A percentile compares a stretch with the other conserved stretches of the same genome.
These are phyloP conservation scores for Camelus dromedarius DNA, from an alignment of 2,113 vertebrate species.

Conservation along the genomic window DNA sequence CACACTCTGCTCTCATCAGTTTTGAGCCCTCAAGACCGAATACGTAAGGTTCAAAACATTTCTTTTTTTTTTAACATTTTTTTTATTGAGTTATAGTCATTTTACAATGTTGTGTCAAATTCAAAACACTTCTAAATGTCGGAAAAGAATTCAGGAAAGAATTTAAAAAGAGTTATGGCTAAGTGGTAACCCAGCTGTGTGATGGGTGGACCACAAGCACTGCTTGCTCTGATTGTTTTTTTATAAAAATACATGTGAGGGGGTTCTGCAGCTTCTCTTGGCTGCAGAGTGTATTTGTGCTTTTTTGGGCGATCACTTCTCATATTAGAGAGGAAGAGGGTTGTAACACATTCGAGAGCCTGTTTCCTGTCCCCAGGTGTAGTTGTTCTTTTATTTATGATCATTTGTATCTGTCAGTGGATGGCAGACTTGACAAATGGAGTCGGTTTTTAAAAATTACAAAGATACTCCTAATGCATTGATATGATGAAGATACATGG, in stretches of 20 bases:
- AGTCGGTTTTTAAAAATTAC: background rate
- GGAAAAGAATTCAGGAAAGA: background rate
- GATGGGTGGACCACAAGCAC: background rate
- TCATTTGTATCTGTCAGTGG: background rate
- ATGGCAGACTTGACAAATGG: background rate
- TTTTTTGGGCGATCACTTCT: background rate
- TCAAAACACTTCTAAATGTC: background rate
- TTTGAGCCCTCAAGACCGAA: background rate
- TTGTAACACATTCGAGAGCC: background rate
- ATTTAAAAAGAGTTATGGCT: background rate
- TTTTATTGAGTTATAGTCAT: too few relatives aligned
- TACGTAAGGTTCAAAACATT: background rate
- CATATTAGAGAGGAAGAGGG: background rate
- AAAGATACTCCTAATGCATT: background rate
- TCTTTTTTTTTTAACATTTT: background rate
- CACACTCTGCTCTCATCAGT: background rate
- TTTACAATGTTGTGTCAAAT: too few relatives aligned
- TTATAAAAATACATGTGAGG: background rate
- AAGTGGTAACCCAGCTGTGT: background rate
- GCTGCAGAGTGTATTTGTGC: background rate
- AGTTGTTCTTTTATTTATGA: background rate
- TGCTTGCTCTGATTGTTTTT: background rate
- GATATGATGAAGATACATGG: accelerated
- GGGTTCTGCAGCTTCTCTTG: background rate
- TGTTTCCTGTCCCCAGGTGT: background rate